Conservation (phyloP, 2,797 vertebrate species). For the Cossypha polioptera region DNA sequence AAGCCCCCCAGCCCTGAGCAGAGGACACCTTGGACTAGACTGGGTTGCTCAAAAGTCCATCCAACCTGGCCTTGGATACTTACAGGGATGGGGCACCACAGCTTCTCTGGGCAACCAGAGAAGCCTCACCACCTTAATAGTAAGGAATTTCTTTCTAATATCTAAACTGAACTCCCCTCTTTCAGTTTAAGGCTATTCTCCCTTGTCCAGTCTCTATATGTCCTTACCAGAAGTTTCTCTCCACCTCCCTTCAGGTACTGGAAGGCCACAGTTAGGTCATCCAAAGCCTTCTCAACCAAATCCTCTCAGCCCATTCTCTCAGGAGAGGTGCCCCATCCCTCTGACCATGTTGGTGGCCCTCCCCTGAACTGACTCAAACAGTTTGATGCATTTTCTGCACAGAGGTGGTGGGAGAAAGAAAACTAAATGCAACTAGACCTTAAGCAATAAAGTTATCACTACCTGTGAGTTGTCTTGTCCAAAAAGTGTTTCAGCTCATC, state of each 20-base stretch:
- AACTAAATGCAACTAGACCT: background rate
- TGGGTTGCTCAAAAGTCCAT: background rate
- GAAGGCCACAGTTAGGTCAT: background rate
- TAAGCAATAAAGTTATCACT: conserved; percentile 17
- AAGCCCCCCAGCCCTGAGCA: background rate
- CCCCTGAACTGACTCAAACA: background rate
- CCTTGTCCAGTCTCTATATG: background rate
- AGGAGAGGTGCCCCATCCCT: background rate
- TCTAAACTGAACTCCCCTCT: background rate
- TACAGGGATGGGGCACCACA: background rate
- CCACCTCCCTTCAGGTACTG: background rate
- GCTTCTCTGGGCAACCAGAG: background rate
- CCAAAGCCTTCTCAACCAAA: background rate
- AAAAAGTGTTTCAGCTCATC: conserved; percentile 87
- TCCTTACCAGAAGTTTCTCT: background rate
- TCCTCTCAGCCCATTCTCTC: fast-evolving
- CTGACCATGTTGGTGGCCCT: background rate
- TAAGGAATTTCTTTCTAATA: background rate
- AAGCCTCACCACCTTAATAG: background rate
- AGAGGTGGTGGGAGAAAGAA: background rate
- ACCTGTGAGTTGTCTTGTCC: conserved; percentile 87
- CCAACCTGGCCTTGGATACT: background rate
- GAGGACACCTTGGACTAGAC: background rate
- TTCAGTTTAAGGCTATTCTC: background rate
- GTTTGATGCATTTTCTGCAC: background rate